Evolutionary conservation across 2,888 invertebrate species (phyloP), one percentile per base, ranked within the genome.

Genomic region (Venusia cambrica): DNA sequence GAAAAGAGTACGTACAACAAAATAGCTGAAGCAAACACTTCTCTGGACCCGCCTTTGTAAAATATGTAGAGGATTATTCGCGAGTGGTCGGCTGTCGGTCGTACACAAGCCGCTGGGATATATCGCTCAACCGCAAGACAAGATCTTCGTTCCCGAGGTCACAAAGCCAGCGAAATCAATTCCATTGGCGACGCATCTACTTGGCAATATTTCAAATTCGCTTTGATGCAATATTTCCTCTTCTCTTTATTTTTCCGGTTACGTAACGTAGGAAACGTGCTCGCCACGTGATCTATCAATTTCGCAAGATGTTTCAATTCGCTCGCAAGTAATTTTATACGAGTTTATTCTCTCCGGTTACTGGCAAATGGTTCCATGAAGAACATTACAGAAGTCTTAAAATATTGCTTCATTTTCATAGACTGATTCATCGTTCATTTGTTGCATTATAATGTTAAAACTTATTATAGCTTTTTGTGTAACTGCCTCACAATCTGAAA

Each of bases 181-280:
- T 70, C 65, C 48, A 45, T 54, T 51, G 57, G 60, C 64, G 72
- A 74, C 73, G 73, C 75, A 63, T 76, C 54, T 63, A 72, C 62
- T 79, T 81, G 83, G 80, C 83, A 81, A 76, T 79, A 80, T 78
- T 77, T 81, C 83, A 80, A 81, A 73, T 70, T 73, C 66, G 62
- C 68, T 74, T 71, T 75, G 77, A 76, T 77, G 74, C 74, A 76
- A 74, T 71, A 73, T 73, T 73, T 72, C 61, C 54, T 62, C 50
- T 55, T 54, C 54, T 64, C 51, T 58, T 67, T 68, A 59, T 57
- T 57, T 57, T 50, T 21, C 45, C 45, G 46, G 50, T 75, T 73
- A 71, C 59, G 57, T 70, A 72, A 74, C 62, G 49, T 57, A 54
- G 48, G 41, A 49, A 51, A 47, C 38, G 45, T 52, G 50, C 32